Base-by-base conservation (phyloP, 2,888 invertebrate species). In the Rosalia funebris region DNA sequence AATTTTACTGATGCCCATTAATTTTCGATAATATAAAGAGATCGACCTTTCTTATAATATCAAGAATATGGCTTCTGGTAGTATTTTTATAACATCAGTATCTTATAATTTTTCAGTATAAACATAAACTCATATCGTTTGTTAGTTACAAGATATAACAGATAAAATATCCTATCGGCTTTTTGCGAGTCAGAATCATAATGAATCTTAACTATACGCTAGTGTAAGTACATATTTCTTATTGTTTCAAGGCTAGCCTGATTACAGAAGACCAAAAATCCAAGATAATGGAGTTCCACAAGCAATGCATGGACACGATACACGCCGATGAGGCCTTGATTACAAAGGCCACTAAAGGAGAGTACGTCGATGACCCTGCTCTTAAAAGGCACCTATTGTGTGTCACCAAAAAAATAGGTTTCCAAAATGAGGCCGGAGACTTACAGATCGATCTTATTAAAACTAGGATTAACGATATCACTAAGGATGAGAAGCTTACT, bases 311-410 rank as follows among this genome's bases (percentile, higher is more conserved):
- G 19, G 61, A 76, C 10, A 70, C 75, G 19, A 73, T 81, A 15
- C 77, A 75, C 11, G 79, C 78, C 0, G 76, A 74, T 16, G 73
- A 74, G 68, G 63, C 69, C 2, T n/a, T 74, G 11, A 62, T 76
- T 11, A 55, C 63, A 9, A 74, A 75, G 60, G 82, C 82, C 0
- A 82, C 82, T 57, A 82, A 82, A 58, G 85, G 84, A 0, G 82
- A 83, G 34, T 85, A 84, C 66, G 77, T 75, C 0, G 81, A 84
- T 0, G 83, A 84, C 39, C 81, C 81, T 7, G 75, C 67, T 0
- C 63, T 84, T 0, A 84, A 84, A 66, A 82, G 83, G 36, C 84
- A 84, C 64, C 75, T 79, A 0, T 72, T 82, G 0, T 85, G 85
- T 69, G 82, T 84, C 76, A 82, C 84, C 73, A 74, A 82, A 57